These are phyloP conservation scores for Scaptomyza caliginosa DNA, from an alignment of 2,888 invertebrate genomes.

Conservation along the genomic window DNA sequence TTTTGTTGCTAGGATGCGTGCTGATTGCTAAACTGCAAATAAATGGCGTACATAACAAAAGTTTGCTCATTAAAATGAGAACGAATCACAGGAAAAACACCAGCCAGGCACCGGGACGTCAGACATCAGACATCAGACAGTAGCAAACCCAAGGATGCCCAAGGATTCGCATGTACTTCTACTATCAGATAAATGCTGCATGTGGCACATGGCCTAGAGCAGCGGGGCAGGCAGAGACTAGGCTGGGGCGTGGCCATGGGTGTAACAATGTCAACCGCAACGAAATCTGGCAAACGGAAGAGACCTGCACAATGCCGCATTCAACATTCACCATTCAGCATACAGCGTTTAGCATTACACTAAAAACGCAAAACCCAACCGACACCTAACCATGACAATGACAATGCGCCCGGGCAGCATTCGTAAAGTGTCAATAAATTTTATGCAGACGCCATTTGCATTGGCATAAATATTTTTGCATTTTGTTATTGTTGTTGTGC, in stretches of 20 bases:
- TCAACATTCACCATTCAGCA: constrained; percentile 2
- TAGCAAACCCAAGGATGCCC: constrained; percentile 23
- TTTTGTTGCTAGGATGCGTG: constrained; percentile 34
- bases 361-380: background rate
- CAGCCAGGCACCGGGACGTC: background rate
- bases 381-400: constrained; percentile 55
- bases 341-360: background rate
- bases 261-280: constrained; percentile 73
- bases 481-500: constrained; percentile 24
- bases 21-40: constrained; percentile 61
- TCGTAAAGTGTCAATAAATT: constrained; percentile 77
- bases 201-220: background rate
- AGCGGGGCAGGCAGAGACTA: background rate
- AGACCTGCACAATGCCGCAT: constrained; percentile 44
- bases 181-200: constrained; percentile 32
- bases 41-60: constrained; percentile 60
- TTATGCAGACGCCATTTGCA: constrained; percentile 78
- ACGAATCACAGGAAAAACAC: constrained; percentile 30
- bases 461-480: constrained; percentile 68
- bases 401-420: constrained; percentile 54
- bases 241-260: constrained; percentile 55
- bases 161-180: constrained; percentile 30
- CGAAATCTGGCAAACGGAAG: constrained; percentile 57
- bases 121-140: background rate
- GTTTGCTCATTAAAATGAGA: constrained; percentile 75